Conservation (phyloP, 2,113 vertebrate genomes). For the Lipotes vexillifer region DNA sequence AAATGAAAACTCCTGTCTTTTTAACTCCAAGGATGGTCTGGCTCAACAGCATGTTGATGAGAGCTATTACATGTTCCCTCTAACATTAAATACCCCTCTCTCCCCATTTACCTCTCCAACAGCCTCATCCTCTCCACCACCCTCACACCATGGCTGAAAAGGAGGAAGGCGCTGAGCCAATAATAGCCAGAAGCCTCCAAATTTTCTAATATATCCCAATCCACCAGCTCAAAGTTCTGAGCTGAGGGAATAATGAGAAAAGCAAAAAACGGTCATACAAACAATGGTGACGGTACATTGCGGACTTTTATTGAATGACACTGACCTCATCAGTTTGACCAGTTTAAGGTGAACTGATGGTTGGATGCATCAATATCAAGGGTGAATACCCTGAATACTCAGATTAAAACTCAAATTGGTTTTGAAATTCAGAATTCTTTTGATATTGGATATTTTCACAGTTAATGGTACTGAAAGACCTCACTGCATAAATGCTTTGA, state of each 20-base stretch:
- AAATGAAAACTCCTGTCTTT: not conserved
- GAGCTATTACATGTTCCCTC: not conserved
- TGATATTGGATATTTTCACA: conserved; percentile 72
- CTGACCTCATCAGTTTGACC: conserved; percentile 64
- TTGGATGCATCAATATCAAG: conserved; percentile 28
- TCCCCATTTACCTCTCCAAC: not conserved
- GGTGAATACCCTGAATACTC: conserved; percentile 55
- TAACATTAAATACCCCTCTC: not conserved
- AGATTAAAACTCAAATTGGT: conserved; percentile 70
- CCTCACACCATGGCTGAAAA: not conserved
- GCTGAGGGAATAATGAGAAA: conserved; percentile 35
- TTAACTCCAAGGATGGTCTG: not conserved
- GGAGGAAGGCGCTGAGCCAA: not conserved
- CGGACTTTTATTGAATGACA: conserved; percentile 46
- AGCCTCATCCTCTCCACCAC: not conserved
- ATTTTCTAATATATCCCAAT: not conserved
- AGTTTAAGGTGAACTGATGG: conserved; percentile 42
- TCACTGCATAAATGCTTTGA: conserved; percentile 63
- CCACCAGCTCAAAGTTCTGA: not conserved
- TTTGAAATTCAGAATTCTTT: conserved; percentile 76
- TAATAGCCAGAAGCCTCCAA: not conserved
- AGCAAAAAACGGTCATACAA: conserved; percentile 11
- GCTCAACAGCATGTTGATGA: not conserved
- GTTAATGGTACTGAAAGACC: conserved; percentile 64
- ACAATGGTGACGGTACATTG: conserved; percentile 4